Evolutionary conservation across 2,797 vertebrate genomes (phyloP), one percentile per base, ranked within the genome.

Genomic region (Sternarchorhynchus goeldii): DNA sequence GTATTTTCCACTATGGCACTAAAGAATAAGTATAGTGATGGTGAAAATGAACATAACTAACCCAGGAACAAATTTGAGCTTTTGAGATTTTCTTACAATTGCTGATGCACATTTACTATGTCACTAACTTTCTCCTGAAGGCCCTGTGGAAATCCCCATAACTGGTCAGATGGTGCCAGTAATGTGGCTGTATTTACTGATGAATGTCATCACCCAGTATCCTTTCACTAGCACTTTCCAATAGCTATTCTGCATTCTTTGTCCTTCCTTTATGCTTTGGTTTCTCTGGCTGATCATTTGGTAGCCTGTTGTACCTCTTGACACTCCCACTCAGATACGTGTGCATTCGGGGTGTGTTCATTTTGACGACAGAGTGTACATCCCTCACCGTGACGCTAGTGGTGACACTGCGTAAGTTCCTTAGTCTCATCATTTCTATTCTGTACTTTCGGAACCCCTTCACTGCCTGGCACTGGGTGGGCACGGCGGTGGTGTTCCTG

Each of bases 161-260:
- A 1, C 96, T 0, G 94, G 93, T 5, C 41, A 93, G 76, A 86
- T 88, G 0, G 1, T 98, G 80, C 98, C 97, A 0, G 82, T 96
- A 86, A 93, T 99, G 97, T 99, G 98, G 97, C 84, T 99, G 84
- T 98, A 97, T 91, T 94, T 99, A 80, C 83, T 96, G 78, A 90
- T 97, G 92, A 99, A 99, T 0, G 85, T 99, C 64, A 72, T 99
- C 89, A 99, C 98, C 66, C 98, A 99, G 96, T 99, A 99, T 99
- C 98, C 96, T 98, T 93, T 86, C 69, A 34, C 14, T 80, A 80
- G 45, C 45, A 12, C 45, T 50, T 50, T 50, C 45, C 45, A 12
- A 12, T 50, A 50, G 12, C 8, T 50, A 50, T 14, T n/a, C n/a
- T n/a, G n/a, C 1, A 21, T 39, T 18, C 39, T 25, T 67, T 17